Evolutionary conservation across 2,888 invertebrate genomes (phyloP), one percentile per base, ranked within the genome.

Genomic region (Phasia obesa): DNA sequence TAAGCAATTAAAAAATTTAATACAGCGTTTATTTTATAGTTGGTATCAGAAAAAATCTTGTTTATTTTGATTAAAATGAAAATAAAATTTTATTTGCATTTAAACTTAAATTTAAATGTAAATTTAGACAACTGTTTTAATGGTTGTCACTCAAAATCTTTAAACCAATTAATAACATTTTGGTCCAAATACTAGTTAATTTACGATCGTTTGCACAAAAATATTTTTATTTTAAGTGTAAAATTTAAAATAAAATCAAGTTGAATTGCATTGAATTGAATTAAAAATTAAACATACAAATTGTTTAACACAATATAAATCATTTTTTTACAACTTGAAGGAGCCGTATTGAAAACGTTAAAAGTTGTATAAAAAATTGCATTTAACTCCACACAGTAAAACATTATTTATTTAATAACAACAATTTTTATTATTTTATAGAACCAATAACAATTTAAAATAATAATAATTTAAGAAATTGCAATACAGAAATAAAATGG

Each of bases 101-200:
- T 64, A 77, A 77, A 64, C n/a, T n/a, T n/a, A n/a, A n/a, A n/a
- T n/a, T n/a, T n/a, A n/a, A n/a, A n/a, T n/a, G n/a, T n/a, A n/a
- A n/a, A n/a, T n/a, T n/a, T n/a, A n/a, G n/a, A n/a, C 62, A 69
- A 77, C 69, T 77, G 44, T 77, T 77, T 77, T 70, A 77, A 70
- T 53, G 70, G 47, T 70, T 77, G 77, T 77, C 77, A 70, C 62
- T 77, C 70, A 77, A 77, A 62, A 69, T 53, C 62, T 19, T n/a
- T n/a, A 70, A 70, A 70, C 23, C 76, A 19, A 77, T 77, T 62
- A 69, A 70, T 70, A 77, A 77, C 23, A 77, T 55, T 70, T 70
- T 47, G 35, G 55, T 64, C 49, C 44, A 69, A 23, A 13, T 35
- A 27, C 67, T 53, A 25, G 38, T 42, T 15, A 2, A n/a, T 4